phyloP scores from a whole-genome alignment of 2,888 invertebrate genomes.

The Eupithecia exiguata region DNA sequence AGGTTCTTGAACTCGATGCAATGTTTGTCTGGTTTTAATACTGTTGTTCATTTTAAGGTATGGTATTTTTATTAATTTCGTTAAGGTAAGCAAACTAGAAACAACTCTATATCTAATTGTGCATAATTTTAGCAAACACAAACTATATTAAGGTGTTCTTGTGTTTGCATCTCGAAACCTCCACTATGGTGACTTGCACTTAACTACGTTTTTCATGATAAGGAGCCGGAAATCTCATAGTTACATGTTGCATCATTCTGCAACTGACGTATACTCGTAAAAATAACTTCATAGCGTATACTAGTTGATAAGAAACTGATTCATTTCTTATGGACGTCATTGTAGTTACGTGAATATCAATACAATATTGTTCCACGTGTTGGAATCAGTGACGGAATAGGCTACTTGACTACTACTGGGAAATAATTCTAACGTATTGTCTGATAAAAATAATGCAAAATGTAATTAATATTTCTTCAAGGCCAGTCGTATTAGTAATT shows the following conservation, averaged over 20 bases:
- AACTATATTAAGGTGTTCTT: not conserved
- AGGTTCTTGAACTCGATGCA: slow-evolving; percentile 15
- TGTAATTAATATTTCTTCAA: too few relatives aligned
- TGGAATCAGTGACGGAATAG: not conserved
- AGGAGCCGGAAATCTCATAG: slow-evolving; percentile 2
- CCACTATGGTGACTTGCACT: not conserved
- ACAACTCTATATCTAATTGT: not conserved
- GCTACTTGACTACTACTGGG: too few relatives aligned
- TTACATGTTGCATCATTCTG: slow-evolving; percentile 17
- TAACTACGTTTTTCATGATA: slow-evolving; percentile 4
- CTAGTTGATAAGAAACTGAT: slow-evolving; percentile 52
- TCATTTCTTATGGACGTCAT: slow-evolving; percentile 53
- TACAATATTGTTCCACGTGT: not conserved
- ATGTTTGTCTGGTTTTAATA: not conserved
- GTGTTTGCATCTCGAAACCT: not conserved
- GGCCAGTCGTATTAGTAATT: too few relatives aligned
- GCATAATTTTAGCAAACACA: not conserved
- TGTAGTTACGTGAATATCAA: slow-evolving; percentile 32
- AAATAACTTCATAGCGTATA: slow-evolving; percentile 27
- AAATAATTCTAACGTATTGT: too few relatives aligned
- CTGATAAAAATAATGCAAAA: too few relatives aligned
- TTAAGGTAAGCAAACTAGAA: not conserved
- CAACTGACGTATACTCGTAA: slow-evolving; percentile 33
- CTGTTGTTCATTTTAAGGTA: too few relatives aligned
- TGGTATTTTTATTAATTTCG: not conserved